Evolutionary conservation across 2,113 vertebrate genomes (phyloP).

Genomic region (Ochotona curzoniae): DNA sequence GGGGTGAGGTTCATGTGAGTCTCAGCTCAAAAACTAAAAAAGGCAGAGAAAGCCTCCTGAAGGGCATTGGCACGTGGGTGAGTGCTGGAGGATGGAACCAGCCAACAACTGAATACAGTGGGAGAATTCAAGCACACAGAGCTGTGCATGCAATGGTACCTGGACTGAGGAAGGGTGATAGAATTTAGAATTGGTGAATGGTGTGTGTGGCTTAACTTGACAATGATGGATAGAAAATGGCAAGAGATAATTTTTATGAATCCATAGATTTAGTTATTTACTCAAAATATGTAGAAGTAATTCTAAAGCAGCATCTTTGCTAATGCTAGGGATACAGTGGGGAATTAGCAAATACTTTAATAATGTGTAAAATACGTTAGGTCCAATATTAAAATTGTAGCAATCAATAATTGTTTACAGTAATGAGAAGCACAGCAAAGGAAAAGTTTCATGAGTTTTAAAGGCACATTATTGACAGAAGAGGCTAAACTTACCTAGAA

Average conservation of each 20-base stretch:
- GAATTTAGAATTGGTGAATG: neutral
- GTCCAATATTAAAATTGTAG: neutral
- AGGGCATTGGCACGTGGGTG: neutral
- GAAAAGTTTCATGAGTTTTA: neutral
- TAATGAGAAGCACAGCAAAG: conserved; percentile 8
- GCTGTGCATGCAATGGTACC: neutral
- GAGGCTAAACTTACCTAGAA: neutral
- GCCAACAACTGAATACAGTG: neutral
- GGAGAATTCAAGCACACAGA: neutral
- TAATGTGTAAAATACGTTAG: conserved; percentile 11
- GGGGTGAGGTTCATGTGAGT: no score
- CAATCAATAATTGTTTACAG: conserved; percentile 20
- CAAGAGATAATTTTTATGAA: neutral
- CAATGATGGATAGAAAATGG: neutral
- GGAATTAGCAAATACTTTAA: neutral
- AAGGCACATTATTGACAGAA: neutral
- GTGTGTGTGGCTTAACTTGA: neutral
- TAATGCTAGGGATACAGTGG: neutral
- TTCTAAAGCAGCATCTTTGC: neutral
- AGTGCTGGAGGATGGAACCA: neutral
- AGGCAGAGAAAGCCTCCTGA: neutral
- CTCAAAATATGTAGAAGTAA: neutral
- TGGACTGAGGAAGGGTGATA: neutral
- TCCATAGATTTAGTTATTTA: neutral
- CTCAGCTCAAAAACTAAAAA: neutral